Evolutionary conservation across 1,140 invertebrate species (phyloP), one percentile per base, ranked within the genome.

Genomic region (Telenomus remus): DNA sequence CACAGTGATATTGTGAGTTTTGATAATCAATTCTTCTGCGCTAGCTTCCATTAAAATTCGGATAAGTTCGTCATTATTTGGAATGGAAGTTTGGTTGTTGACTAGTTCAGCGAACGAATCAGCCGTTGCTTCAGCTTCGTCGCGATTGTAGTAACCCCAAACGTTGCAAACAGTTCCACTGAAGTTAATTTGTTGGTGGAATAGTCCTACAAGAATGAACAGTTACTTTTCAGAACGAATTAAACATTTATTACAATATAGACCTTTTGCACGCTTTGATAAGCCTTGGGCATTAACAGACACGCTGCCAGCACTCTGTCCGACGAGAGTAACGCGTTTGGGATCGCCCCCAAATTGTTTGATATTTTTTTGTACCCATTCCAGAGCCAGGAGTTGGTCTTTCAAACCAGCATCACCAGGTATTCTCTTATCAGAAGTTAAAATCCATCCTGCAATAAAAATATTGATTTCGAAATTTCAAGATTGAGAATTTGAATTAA

Each of bases 81-180:
- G 0, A 10, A 64, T 15, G n/a, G 39, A 15, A 9, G 10, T 19
- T 15, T 39, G 37, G 37, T 68, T 53, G 33, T 59, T 68, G 0
- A 68, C 4, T 11, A 39, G 7, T 39, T 14, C 14, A 9, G 33
- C 64, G 4, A 68, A n/a, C 11, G 2, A 9, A 7, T 27, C 34
- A 16, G 54, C 54, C 9, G 8, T 15, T 13, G 4, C 8, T 16
- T 46, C 0, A 4, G 64, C 33, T 57, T 57, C 47, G 0, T 1
- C 1, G 33, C 53, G n/a, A 6, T 15, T 51, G 19, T 8, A 11
- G 19, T 35, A 68, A 12, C 64, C 64, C 64, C 64, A 68, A 12
- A 12, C n/a, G 10, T 68, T 68, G 19, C 35, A 57, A 39, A 68
- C 12, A 1, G 64, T 68, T 37, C 64, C 64, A 33, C 64, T 68